These are phyloP conservation scores for Liasis olivaceus DNA, from an alignment of 2,797 vertebrate genomes.

Conservation along the genomic window DNA sequence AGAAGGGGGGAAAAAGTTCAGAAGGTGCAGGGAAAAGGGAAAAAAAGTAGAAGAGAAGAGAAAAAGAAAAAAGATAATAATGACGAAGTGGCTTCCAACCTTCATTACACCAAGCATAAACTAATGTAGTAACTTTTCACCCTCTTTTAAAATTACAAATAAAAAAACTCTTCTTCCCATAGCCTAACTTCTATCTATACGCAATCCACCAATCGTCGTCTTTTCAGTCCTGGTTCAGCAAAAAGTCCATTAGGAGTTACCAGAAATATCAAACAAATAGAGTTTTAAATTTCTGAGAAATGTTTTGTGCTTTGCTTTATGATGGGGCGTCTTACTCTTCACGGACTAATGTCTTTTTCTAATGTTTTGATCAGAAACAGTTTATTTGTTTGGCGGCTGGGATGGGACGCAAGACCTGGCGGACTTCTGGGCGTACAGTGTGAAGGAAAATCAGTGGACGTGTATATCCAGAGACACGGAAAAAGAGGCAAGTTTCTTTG, in stretches of 20 bases:
- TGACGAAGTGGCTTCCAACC: no score
- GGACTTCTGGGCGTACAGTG: constrained; percentile 98
- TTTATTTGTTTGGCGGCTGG: constrained; percentile 99
- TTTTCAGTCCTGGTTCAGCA: background rate
- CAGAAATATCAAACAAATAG: background rate
- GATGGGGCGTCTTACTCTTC: background rate
- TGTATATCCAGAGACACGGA: constrained; percentile 98
- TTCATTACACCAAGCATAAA: no score
- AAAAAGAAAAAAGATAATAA: no score
- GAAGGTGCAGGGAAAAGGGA: no score
- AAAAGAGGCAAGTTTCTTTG: constrained; percentile 85
- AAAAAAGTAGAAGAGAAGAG: no score
- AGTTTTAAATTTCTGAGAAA: background rate
- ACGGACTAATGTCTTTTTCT: background rate
- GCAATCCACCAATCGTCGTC: background rate
- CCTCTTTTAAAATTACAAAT: no score
- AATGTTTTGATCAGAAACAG: constrained; percentile 82
- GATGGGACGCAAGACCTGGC: constrained; percentile 98
- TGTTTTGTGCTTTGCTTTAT: background rate
- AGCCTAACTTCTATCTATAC: no score
- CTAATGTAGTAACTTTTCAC: no score
- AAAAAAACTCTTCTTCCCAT: no score
- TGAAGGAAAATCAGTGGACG: constrained; percentile 97
- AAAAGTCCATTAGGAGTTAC: background rate
- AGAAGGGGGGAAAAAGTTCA: no score